Conservation (phyloP, 2,113 vertebrate genomes). For the Ammodramus savannarum region DNA sequence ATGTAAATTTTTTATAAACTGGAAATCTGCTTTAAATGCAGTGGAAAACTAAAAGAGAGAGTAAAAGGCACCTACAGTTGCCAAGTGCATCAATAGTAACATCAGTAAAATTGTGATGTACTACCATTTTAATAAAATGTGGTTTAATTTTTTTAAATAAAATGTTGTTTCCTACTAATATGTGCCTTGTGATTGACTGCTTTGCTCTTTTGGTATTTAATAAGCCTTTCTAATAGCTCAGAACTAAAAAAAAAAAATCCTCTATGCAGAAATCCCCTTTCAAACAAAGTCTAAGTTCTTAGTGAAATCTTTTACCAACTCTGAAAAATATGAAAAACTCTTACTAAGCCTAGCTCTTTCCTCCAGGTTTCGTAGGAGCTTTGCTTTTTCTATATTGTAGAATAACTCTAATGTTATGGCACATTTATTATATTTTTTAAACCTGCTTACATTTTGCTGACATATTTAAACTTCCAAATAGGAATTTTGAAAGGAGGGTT, state of each 20-base stretch:
- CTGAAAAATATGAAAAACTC: background rate
- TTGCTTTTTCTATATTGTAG: background rate
- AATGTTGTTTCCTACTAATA: background rate
- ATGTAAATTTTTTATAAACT: fast-evolving
- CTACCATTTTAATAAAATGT: background rate
- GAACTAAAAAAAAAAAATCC: background rate
- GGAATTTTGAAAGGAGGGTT: background rate
- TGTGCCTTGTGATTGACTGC: background rate
- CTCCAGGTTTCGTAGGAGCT: background rate
- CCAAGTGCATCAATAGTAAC: background rate
- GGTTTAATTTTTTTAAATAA: too few relatives aligned
- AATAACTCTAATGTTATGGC: background rate
- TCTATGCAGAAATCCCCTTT: background rate
- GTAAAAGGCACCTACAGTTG: background rate
- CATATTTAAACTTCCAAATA: background rate
- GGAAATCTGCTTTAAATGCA: background rate
- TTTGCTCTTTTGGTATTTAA: background rate
- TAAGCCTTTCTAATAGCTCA: background rate
- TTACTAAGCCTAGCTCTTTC: background rate
- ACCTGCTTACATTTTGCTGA: background rate
- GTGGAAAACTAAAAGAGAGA: background rate
- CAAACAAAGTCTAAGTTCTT: background rate
- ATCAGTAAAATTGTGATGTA: background rate
- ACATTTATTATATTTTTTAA: background rate
- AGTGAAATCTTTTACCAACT: background rate